Evolutionary conservation across 2,113 vertebrate genomes (phyloP).

Genomic region (Halichoerus grypus): DNA sequence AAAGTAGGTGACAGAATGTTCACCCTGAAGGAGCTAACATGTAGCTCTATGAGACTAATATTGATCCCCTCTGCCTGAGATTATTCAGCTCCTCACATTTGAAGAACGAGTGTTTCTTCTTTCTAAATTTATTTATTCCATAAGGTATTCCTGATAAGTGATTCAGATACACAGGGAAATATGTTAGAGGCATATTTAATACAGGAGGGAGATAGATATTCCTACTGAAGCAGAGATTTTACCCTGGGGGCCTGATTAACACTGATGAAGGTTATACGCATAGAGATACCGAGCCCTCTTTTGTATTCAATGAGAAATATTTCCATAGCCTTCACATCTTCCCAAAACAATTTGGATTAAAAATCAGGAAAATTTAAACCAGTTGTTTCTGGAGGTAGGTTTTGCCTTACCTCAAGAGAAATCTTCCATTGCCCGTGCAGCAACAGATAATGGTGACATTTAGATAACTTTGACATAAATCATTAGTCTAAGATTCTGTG

Average conservation of each 20-base stretch:
- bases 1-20: neutral
- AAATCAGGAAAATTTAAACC: neutral
- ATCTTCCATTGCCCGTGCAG: neutral
- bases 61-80: neutral
- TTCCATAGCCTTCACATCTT: neutral
- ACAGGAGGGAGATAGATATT: neutral
- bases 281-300: neutral
- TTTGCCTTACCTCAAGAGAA: neutral
- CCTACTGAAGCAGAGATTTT: neutral
- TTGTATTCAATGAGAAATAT: neutral
- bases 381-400: neutral
- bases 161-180: neutral
- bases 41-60: neutral
- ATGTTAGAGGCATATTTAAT: neutral
- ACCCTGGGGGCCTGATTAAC: neutral
- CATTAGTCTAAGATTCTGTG: neutral
- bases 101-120: conserved; percentile 49
- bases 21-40: neutral
- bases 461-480: neutral
- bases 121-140: conserved; percentile 41
- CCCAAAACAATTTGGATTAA: neutral
- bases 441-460: neutral
- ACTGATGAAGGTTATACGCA: neutral
- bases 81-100: conserved; percentile 17
- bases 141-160: conserved; percentile 31